Evolutionary conservation across 2,797 vertebrate genomes (phyloP).

Genomic region (Miichthys miiuy): DNA sequence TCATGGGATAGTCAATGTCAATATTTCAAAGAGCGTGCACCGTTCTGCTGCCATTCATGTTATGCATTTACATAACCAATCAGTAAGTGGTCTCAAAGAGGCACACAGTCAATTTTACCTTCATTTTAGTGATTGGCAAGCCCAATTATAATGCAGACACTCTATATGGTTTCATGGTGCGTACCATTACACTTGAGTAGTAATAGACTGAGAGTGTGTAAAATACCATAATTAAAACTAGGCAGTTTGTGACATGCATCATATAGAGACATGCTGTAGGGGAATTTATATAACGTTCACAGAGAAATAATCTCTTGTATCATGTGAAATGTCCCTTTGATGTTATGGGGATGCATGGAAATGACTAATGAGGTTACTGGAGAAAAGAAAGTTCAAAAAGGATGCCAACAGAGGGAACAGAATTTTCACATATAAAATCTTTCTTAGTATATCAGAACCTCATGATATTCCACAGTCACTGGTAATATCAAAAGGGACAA

Average conservation of each 20-base stretch:
- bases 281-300: background rate
- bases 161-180: slow-evolving; percentile 15
- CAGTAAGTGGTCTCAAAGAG: slow-evolving; percentile 10
- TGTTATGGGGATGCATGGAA: background rate
- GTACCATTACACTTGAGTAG: slow-evolving; percentile 23
- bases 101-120: slow-evolving; percentile 42
- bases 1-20: slow-evolving; percentile 46
- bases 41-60: slow-evolving; percentile 37
- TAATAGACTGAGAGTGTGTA: slow-evolving; percentile 9
- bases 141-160: slow-evolving; percentile 31
- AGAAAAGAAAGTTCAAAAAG: background rate
- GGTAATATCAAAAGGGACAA: slow-evolving; percentile 42
- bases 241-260: slow-evolving; percentile 3
- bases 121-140: slow-evolving; percentile 49
- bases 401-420: background rate
- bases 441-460: slow-evolving; percentile 7
- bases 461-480: background rate
- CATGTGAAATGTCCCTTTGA: slow-evolving; percentile 9
- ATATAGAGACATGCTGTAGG: slow-evolving; percentile 10
- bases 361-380: slow-evolving; percentile 1
- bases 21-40: slow-evolving; percentile 19
- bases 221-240: background rate
- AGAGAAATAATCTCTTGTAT: background rate
- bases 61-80: slow-evolving; percentile 29
- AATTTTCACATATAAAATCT: background rate